Percentiles rank a stretch among this genome's conserved stretches.
phyloP scores from a whole-genome alignment of 2,797 vertebrate species.

The Crocodylus rhombifer region DNA sequence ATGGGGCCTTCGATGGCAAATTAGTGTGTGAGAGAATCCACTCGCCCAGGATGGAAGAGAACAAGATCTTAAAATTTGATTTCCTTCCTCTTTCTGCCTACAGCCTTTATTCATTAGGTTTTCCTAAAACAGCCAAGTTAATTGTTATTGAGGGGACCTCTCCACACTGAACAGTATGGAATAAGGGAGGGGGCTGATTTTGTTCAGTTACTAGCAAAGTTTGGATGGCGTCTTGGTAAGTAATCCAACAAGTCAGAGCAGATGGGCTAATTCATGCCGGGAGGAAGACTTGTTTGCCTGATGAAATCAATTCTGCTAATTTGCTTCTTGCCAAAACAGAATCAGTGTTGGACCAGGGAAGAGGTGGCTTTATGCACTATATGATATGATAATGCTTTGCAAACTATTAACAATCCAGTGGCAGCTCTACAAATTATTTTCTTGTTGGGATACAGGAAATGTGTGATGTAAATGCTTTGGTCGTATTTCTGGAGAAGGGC shows the following conservation, averaged over 20 bases:
- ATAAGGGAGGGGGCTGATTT: conserved; percentile 26
- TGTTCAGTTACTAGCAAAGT: not conserved
- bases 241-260: not conserved
- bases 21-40: conserved; percentile 58
- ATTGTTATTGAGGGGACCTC: conserved; percentile 37
- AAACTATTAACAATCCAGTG: not conserved
- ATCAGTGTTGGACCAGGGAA: not conserved
- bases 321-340: not conserved
- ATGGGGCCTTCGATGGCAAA: conserved; percentile 43
- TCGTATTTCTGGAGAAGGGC: not conserved
- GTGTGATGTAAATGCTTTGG: conserved; percentile 23
- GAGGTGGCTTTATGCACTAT: not conserved
- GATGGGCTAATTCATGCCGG: not conserved
- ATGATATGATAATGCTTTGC: not conserved
- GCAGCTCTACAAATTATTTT: not conserved
- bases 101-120: conserved; percentile 56
- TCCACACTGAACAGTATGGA: conserved; percentile 24
- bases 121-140: conserved; percentile 33
- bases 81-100: conserved; percentile 63
- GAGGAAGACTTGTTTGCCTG: not conserved
- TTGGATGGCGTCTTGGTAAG: not conserved
- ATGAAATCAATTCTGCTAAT: not conserved
- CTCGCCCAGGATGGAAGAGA: conserved; percentile 54
- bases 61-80: conserved; percentile 58
- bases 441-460: not conserved